Evolutionary conservation across 2,888 invertebrate species (phyloP), one percentile per base, ranked within the genome.

Genomic region (Lithophane ornitopus): DNA sequence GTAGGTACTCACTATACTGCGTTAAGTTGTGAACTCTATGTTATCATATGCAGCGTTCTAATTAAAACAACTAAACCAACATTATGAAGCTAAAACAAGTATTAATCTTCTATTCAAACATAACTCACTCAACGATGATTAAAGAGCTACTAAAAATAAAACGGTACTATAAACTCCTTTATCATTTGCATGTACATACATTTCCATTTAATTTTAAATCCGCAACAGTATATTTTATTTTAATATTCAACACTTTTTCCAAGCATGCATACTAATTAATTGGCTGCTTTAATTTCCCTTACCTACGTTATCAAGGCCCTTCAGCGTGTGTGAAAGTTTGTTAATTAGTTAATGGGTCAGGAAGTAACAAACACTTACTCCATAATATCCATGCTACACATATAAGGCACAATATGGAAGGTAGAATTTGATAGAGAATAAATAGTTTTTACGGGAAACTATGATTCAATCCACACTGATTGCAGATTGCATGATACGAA

Each of bases 191-290:
- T 82, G 56, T 72, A 75, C 70, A 75, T 79, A 79, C 44, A 77
- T 82, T 83, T 62, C 22, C 77, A 75, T 82, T 63, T 76, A 58
- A 83, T 83, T 73, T 78, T 70, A 84, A 81, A 61, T 56, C 65
- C 49, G 41, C 74, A 67, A 49, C 61, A 72, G 69, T 81, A 70
- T 76, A 70, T 81, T 70, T 80, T 74, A 73, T 72, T 74, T 78
- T 72, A 63, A 80, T 86, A 84, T 83, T 76, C 71, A 85, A 84
- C 74, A 84, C 69, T 76, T 80, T 79, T 82, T 83, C 44, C 59
- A 76, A 62, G 75, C 70, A 72, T 78, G 81, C 69, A 84, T 84
- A 74, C 26, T 81, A 86, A 86, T 85, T 84, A 85, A 86, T 81
- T 67, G 75, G 68, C 34, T 61, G 56, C 49, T 79, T 83, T 82